Evolutionary conservation across 2,888 invertebrate species (phyloP).

Genomic region (Melitaea athalia): DNA sequence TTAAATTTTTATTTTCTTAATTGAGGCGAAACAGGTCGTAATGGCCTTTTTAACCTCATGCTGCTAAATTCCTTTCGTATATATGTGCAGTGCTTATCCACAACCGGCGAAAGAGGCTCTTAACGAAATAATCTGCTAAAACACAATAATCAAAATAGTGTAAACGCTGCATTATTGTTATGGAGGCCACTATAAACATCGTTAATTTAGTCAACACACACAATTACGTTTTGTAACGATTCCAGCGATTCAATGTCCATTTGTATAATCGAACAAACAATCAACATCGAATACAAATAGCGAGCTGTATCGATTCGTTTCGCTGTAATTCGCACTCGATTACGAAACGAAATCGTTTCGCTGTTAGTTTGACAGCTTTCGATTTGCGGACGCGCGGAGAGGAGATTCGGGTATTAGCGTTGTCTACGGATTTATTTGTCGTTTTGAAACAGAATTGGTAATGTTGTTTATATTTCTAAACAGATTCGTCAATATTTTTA

Average conservation of each 20-base stretch:
- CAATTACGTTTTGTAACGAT: conserved; percentile 6
- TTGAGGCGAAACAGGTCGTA: too few relatives aligned
- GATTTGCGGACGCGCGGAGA: background rate
- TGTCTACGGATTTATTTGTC: background rate
- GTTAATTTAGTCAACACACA: conserved; percentile 9
- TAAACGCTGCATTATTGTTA: background rate
- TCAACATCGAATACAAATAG: conserved; percentile 9
- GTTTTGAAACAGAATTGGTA: background rate
- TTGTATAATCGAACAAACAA: conserved; percentile 23
- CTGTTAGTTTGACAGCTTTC: conserved; percentile 10
- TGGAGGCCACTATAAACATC: background rate
- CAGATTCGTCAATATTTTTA: too few relatives aligned
- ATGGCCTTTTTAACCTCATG: too few relatives aligned
- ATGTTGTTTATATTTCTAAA: background rate
- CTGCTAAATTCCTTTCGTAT: too few relatives aligned
- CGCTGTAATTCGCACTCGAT: conserved; percentile 14
- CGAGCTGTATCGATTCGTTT: conserved; percentile 8
- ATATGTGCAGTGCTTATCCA: background rate
- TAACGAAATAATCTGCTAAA: background rate
- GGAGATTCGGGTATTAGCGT: background rate
- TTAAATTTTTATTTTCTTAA: too few relatives aligned
- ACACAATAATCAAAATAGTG: background rate
- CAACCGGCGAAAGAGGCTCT: background rate
- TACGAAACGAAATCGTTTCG: conserved; percentile 8
- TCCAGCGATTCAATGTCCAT: conserved; percentile 7